Conservation (phyloP, 1,140 invertebrate genomes). For the Euwallacea fornicatus region DNA sequence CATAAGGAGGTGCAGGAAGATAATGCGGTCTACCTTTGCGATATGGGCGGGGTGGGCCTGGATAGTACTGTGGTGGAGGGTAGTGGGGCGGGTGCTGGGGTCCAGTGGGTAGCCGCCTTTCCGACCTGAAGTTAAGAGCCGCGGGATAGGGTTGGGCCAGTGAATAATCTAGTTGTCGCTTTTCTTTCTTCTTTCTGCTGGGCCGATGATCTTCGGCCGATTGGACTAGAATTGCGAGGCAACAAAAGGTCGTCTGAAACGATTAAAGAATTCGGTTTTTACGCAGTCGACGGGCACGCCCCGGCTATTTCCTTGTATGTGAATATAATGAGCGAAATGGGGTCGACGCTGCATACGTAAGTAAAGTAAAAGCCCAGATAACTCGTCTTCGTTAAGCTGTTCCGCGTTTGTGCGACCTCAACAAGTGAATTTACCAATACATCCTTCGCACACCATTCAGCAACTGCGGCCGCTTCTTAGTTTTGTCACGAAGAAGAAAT, state of each 20-base stretch:
- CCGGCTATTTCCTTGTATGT: too few species aligned
- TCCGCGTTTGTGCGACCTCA: slow-evolving; percentile 1
- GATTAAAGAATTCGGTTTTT: background rate
- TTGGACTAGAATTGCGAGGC: slow-evolving; percentile 38
- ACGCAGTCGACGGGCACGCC: background rate
- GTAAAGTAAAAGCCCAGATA: slow-evolving; percentile 5
- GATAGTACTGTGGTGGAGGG: slow-evolving; percentile 47
- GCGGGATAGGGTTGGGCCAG: slow-evolving; percentile 57
- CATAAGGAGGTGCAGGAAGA: slow-evolving; percentile 65
- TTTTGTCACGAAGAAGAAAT: slow-evolving; percentile 35
- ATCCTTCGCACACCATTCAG: background rate
- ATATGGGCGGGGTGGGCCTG: slow-evolving; percentile 49
- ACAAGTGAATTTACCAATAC: slow-evolving; percentile 21
- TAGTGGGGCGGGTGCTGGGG: slow-evolving; percentile 42
- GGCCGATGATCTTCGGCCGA: slow-evolving; percentile 52
- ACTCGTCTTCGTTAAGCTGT: slow-evolving; percentile 5
- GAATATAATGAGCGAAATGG: background rate
- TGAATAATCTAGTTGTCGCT: slow-evolving; percentile 59
- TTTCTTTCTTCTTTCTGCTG: slow-evolving; percentile 54
- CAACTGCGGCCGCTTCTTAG: slow-evolving; percentile 16
- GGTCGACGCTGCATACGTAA: slow-evolving; percentile 7
- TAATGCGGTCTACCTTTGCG: slow-evolving; percentile 57
- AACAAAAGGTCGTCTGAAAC: slow-evolving; percentile 46
- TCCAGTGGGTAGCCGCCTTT: slow-evolving; percentile 51
- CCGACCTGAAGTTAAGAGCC: slow-evolving; percentile 56